Percentiles rank a stretch among this genome's conserved stretches.
phyloP scores from a whole-genome alignment of 2,888 invertebrate genomes.

The Ornithoptera priamus region DNA sequence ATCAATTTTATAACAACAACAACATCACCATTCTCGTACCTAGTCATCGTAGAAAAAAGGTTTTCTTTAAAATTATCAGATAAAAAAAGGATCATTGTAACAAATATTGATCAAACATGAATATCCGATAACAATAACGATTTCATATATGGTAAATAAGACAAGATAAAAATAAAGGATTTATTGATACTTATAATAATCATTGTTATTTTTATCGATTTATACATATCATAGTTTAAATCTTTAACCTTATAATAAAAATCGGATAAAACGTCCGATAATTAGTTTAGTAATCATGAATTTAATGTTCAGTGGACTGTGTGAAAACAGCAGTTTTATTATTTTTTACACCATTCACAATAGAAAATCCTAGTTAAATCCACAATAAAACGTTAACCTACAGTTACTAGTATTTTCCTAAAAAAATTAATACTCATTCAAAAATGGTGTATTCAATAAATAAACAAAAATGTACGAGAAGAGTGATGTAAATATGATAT shows the following conservation, averaged over 20 bases:
- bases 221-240: neutral
- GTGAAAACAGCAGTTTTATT: neutral
- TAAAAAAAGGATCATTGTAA: neutral
- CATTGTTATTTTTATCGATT: neutral
- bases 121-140: conserved; percentile 1
- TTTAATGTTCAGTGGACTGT: neutral
- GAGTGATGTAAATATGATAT: no score
- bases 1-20: no score
- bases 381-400: no score
- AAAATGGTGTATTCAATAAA: no score
- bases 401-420: no score
- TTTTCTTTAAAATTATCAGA: no score
- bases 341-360: neutral
- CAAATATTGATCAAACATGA: neutral
- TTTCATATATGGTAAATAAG: neutral
- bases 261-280: neutral
- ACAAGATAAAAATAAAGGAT: neutral
- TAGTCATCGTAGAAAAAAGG: no score
- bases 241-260: no score
- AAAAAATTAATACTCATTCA: no score
- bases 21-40: no score
- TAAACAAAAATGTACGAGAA: no score
- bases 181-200: neutral
- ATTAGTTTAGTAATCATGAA: neutral
- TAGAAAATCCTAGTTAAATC: neutral